Evolutionary conservation across 2,888 invertebrate species (phyloP).

Genomic region (Biston betularia): DNA sequence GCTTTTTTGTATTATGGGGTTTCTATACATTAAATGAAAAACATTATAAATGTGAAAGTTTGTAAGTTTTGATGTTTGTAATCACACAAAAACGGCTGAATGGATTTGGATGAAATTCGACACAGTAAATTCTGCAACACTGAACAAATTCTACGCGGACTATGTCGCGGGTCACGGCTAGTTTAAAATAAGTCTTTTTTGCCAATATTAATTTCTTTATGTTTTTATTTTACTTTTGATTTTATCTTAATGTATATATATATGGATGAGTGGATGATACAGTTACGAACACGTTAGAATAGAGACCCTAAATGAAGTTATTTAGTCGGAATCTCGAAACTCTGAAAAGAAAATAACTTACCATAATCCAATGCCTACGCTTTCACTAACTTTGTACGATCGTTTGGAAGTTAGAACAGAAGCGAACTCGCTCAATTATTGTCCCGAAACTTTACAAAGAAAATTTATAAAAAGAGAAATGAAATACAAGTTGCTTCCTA

Average conservation of each 20-base stretch:
- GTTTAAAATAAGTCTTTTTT: not conserved
- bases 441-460: constrained; percentile 38
- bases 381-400: constrained; percentile 28
- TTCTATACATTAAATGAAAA: not conserved
- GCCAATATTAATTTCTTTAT: too few relatives aligned
- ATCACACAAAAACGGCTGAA: too few relatives aligned
- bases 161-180: too few relatives aligned
- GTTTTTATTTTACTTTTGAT: too few relatives aligned
- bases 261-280: not conserved
- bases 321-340: constrained; percentile 16
- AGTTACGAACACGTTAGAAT: not conserved
- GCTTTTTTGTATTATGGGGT: too few relatives aligned
- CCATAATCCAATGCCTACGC: constrained; percentile 21
- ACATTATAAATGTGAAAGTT: not conserved
- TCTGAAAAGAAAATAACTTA: constrained; percentile 29
- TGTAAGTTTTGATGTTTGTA: too few relatives aligned
- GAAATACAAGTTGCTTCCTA: constrained; percentile 32
- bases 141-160: too few relatives aligned
- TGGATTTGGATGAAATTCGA: too few relatives aligned
- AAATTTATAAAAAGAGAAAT: constrained; percentile 41
- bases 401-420: constrained; percentile 34
- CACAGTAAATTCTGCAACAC: too few relatives aligned
- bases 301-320: constrained; percentile 6
- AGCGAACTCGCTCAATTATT: constrained; percentile 35
- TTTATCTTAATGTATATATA: too few relatives aligned